Evolutionary conservation across 1,140 invertebrate species (phyloP).

Genomic region (Caenorhabditis briggsae): DNA sequence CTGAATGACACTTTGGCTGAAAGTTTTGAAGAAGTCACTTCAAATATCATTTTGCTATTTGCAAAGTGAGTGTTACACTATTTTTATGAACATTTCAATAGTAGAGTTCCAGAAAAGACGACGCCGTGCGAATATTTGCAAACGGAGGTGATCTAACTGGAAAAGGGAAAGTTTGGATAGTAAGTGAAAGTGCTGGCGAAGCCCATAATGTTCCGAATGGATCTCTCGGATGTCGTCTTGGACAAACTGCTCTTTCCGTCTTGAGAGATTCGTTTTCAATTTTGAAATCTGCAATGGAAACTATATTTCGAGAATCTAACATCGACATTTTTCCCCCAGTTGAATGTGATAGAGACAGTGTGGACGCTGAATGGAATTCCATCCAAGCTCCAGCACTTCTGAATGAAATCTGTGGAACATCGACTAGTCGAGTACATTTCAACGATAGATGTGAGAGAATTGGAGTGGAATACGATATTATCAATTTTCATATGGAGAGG

Average conservation of each 20-base stretch:
- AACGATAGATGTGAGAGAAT: constrained; percentile 73
- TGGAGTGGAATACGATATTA: constrained; percentile 71
- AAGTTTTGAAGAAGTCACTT: constrained; percentile 73
- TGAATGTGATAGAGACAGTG: constrained; percentile 42
- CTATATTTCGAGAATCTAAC: constrained; percentile 10
- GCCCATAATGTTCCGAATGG: constrained; percentile 71
- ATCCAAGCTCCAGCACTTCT: constrained; percentile 46
- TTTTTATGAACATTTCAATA: not conserved
- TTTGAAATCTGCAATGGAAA: constrained; percentile 52
- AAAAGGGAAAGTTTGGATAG: constrained; percentile 74
- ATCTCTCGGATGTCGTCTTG: constrained; percentile 54
- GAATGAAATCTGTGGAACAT: constrained; percentile 55
- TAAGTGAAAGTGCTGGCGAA: constrained; percentile 71
- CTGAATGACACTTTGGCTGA: constrained; percentile 65
- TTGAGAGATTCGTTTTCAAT: constrained; percentile 57
- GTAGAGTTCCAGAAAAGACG: constrained; percentile 68
- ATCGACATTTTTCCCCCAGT: constrained; percentile 18
- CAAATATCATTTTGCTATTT: constrained; percentile 74
- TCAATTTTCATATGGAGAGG: constrained; percentile 69
- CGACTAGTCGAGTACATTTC: constrained; percentile 68
- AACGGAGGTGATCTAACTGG: constrained; percentile 63
- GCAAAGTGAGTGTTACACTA: constrained; percentile 65
- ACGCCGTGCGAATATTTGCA: constrained; percentile 54
- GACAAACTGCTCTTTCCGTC: constrained; percentile 48
- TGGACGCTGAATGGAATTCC: constrained; percentile 53